These are phyloP conservation scores for Lobophora halterata DNA, from an alignment of 2,888 invertebrate genomes.

Conservation along the genomic window DNA sequence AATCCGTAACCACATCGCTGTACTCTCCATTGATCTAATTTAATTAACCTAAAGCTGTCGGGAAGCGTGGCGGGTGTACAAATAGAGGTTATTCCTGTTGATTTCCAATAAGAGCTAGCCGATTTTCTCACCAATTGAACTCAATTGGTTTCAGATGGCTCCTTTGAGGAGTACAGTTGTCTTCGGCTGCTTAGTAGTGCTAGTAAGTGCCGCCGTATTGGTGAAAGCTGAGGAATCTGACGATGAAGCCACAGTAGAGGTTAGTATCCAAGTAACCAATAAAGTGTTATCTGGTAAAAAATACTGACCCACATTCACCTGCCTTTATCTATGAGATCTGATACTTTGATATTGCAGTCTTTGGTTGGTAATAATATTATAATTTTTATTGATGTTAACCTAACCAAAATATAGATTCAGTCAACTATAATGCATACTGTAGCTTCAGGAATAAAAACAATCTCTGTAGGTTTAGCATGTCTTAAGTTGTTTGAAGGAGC, in stretches of 20 bases:
- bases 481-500: no score
- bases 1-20: constrained; percentile 20
- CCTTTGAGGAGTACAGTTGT: constrained; percentile 49
- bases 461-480: no score
- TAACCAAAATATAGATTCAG: no score
- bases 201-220: constrained; percentile 41
- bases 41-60: constrained; percentile 40
- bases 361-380: not conserved
- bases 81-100: constrained; percentile 17
- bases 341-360: not conserved
- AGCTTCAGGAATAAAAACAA: no score
- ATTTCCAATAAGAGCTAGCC: constrained; percentile 7
- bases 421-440: no score
- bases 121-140: not conserved
- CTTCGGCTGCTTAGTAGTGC: constrained; percentile 52
- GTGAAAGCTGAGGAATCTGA: constrained; percentile 50
- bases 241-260: constrained; percentile 67
- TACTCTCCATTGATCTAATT: constrained; percentile 44
- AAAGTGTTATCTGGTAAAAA: constrained; percentile 14
- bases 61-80: constrained; percentile 17
- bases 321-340: constrained; percentile 8
- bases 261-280: constrained; percentile 42
- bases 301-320: constrained; percentile 28
- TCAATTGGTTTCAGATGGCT: constrained; percentile 65
- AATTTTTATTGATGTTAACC: no score